A percentile compares a stretch with the other conserved stretches of the same genome.
Conservation (phyloP, 2,797 vertebrate genomes). For the Pseudopleuronectes americanus region DNA sequence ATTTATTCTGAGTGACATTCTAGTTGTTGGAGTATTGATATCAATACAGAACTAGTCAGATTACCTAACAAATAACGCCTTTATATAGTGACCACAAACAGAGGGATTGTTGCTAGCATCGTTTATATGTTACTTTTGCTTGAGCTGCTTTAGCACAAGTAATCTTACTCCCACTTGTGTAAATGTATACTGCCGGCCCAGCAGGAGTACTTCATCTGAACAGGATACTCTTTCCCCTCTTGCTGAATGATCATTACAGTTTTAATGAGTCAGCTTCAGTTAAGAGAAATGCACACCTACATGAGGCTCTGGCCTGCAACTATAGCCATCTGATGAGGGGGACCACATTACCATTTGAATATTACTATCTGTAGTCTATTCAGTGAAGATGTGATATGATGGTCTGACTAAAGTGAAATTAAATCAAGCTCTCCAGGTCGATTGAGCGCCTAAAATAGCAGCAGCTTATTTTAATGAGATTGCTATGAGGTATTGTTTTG, state of each 20-base stretch:
- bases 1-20: too few relatives aligned
- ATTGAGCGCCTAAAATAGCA: conserved; percentile 90
- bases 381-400: conserved; percentile 28
- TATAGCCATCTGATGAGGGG: neutral
- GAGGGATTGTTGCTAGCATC: too few relatives aligned
- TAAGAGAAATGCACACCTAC: conserved; percentile 4
- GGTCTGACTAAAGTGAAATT: conserved; percentile 73
- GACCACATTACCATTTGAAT: neutral
- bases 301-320: conserved; percentile 8
- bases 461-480: conserved; percentile 87
- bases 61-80: neutral
- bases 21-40: neutral
- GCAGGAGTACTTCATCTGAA: conserved; percentile 12
- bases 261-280: conserved; percentile 5
- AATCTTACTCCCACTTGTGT: conserved; percentile 14
- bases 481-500: conserved; percentile 69
- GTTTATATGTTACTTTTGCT: conserved; percentile 7
- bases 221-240: conserved; percentile 20
- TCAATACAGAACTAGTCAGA: neutral
- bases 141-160: conserved; percentile 11
- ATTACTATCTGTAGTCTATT: neutral
- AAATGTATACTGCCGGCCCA: conserved; percentile 24
- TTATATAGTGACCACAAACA: neutral
- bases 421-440: conserved; percentile 80
- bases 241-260: conserved; percentile 13